phyloP scores from a whole-genome alignment of 2,797 vertebrate species.

The Vespertilio murinus region DNA sequence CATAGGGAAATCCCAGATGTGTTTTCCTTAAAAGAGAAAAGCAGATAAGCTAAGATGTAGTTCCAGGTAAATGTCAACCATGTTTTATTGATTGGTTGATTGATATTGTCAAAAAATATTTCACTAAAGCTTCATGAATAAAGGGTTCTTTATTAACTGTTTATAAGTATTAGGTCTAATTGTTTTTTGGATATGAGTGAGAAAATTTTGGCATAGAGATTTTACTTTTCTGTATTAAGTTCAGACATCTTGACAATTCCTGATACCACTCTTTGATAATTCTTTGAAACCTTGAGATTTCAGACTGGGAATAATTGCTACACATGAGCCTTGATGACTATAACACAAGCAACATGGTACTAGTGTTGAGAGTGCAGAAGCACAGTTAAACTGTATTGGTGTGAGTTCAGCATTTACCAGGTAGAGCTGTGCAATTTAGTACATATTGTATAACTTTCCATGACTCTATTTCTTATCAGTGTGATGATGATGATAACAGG shows the following conservation, averaged over 20 bases:
- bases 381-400: background rate
- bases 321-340: background rate
- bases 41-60: conserved; percentile 43
- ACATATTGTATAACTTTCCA: background rate
- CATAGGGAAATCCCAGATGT: conserved; percentile 38
- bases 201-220: background rate
- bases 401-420: background rate
- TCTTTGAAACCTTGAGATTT: background rate
- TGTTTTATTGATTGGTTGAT: conserved; percentile 24
- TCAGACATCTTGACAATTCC: background rate
- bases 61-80: conserved; percentile 56
- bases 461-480: background rate
- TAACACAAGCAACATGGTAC: background rate
- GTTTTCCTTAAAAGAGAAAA: conserved; percentile 46
- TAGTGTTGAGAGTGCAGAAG: background rate
- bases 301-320: background rate
- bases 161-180: background rate
- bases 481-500: background rate
- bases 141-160: background rate
- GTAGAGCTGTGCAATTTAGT: background rate
- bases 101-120: conserved; percentile 50
- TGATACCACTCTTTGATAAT: background rate
- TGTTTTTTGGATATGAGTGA: conserved; percentile 12
- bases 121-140: background rate
- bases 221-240: conserved; percentile 3